A percentile compares a stretch with the other conserved stretches of the same genome.
Evolutionary conservation across 2,797 vertebrate genomes (phyloP).

Genomic region (Bryconaethiops microstoma): DNA sequence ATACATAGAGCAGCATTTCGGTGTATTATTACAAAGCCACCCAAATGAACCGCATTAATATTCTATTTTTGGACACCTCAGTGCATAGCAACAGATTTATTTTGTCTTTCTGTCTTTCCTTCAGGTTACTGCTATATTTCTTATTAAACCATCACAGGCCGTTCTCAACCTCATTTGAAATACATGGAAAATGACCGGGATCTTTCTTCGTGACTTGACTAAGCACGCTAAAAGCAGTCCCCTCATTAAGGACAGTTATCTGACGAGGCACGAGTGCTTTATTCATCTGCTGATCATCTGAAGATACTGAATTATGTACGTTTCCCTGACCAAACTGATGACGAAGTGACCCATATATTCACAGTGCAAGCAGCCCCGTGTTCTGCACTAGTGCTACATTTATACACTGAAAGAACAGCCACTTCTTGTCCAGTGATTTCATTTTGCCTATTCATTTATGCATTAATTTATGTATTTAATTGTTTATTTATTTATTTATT

Average conservation of each 20-base stretch:
- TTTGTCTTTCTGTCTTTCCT: conserved; percentile 4
- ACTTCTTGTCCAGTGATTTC: conserved; percentile 53
- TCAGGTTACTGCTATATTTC: conserved; percentile 53
- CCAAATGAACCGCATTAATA: not conserved
- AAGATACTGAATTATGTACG: conserved; percentile 6
- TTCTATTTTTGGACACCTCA: not conserved
- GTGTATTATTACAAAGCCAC: too few relatives aligned
- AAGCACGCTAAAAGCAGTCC: conserved; percentile 68
- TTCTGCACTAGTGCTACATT: conserved; percentile 37
- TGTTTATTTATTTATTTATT: conserved; percentile 47
- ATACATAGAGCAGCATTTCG: not conserved
- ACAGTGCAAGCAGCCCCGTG: conserved; percentile 22
- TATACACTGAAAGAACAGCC: conserved; percentile 17
- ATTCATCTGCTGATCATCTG: conserved; percentile 18
- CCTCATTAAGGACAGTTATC: conserved; percentile 70
- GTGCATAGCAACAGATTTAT: not conserved
- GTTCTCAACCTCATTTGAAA: conserved; percentile 32
- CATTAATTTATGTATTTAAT: conserved; percentile 47
- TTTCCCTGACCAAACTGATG: conserved; percentile 32
- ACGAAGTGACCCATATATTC: conserved; percentile 28
- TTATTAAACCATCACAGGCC: conserved; percentile 57
- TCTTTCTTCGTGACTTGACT: conserved; percentile 63
- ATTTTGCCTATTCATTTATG: conserved; percentile 48
- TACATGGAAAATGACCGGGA: conserved; percentile 11
- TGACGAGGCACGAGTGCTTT: conserved; percentile 25